Evolutionary conservation across 2,888 invertebrate genomes (phyloP), one percentile per base, ranked within the genome.

Genomic region (Dichetophora obliterata): DNA sequence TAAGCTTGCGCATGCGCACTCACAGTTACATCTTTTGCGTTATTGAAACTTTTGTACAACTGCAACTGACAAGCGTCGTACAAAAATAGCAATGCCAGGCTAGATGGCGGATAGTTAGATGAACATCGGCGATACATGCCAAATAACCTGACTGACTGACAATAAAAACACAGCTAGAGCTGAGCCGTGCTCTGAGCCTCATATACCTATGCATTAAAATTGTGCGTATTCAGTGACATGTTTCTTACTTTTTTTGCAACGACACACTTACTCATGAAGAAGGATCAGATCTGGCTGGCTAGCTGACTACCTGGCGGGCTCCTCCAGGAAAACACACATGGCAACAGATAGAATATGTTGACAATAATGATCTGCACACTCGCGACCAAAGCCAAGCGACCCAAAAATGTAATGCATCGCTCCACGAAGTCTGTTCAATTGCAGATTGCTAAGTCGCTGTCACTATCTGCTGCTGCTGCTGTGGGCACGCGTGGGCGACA

Each of bases 401-500:
- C 16, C 52, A 24, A 31, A 70, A 16, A 4, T n/a, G 2, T 48
- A 6, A 27, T 50, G 52, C 68, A 22, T 68, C n/a, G 68, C 50
- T 43, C 43, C 43, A 43, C 43, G 43, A 43, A 19, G 48, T 68
- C 27, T 31, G 9, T 22, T 22, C 22, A 5, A 68, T 68, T 27
- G 19, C 50, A 43, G 14, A 66, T 68, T 11, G 48, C 3, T 52
- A 4, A 24, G 8, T 8, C 34, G 24, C 70, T 19, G 70, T 31
- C 8, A 31, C 27, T n/a, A 63, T 24, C 14, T 19, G 37, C 59
- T 54, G 54, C 14, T 19, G 37, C 59, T 54, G 54, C 27, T 48
- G 48, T 34, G 34, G 48, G 75, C 75, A 80, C 81, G 81, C 81
- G 81, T 81, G 81, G 81, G 81, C 81, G 81, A 80, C 81, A 76